Evolutionary conservation across 2,888 invertebrate species (phyloP), one percentile per base, ranked within the genome.

Genomic region (Cerceris ruficornis): DNA sequence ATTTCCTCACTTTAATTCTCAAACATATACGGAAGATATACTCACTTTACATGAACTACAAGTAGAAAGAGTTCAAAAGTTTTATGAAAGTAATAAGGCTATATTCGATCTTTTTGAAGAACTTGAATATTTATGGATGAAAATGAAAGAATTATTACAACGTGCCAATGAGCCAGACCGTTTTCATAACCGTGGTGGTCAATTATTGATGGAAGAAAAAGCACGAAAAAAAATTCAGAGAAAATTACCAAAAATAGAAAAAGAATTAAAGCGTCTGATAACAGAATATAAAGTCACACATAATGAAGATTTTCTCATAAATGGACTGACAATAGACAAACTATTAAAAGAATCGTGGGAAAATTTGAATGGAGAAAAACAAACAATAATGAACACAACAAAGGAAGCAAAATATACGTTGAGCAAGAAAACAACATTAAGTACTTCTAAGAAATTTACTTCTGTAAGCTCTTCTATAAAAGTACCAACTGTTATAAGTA

Each of bases 181-280:
- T 0, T 97, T 96, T 89, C 96, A 97, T 85, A 98, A 98, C 92
- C 94, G 98, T 50, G 98, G 98, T 0, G 98, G 98, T 0, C 96
- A 97, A 82, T 93, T 98, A 7, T 92, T 98, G 0, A 94, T 95
- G 66, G 98, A 98, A 90, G 98, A 98, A 91, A 97, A 96, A 86
- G 97, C 97, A 87, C 93, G 98, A n/a, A 98, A 97, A 90, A 93
- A 94, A 8, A 94, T 97, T 9, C 94, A 94, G 49, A 96, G 81
- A 80, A 93, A 95, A 92, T 92, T 97, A 64, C 97, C 97, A 0
- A 95, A 96, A 92, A 94, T 97, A 54, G 96, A 97, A 91, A 94
- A 93, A 0, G 94, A 95, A 87, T 93, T 97, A 0, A 92, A 93
- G 1, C 93, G 93, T 0, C 84, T 95, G 65, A 94, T 95, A 6